Evolutionary conservation across 2,888 invertebrate genomes (phyloP), one percentile per base, ranked within the genome.

Genomic region (Ephialtes manifestator): DNA sequence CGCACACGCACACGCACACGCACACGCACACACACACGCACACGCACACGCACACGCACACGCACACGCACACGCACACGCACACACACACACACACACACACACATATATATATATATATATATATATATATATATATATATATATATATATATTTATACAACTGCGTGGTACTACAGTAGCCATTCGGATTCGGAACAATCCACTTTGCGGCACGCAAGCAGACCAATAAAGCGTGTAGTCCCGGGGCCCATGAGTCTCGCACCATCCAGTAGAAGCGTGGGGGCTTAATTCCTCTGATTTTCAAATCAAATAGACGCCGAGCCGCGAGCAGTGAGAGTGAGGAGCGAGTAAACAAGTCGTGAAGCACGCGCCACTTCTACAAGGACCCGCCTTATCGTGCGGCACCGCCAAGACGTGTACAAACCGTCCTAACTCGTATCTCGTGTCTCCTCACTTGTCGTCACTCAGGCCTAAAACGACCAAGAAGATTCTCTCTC

Each of bases 131-230:
- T n/a, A n/a, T n/a, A n/a, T n/a, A n/a, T n/a, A n/a, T n/a, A n/a
- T n/a, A n/a, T n/a, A n/a, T n/a, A 46, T 11, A 77, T 24, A 51
- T 78, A 24, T 71, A 18, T 51, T 55, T 70, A 71, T 63, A 55
- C 28, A 67, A 81, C 48, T 65, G 7, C 20, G 28, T 11, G 48
- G 46, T 43, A 51, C 43, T 46, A 81, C 84, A 58, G 81, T 82
- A 79, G 79, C 81, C 65, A 58, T 75, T 75, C 76, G 81, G 74
- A 76, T 82, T 82, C 71, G 85, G 71, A 81, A 85, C 80, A 83
- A 85, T 87, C 87, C 87, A 87, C 86, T 86, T 88, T 88, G 86
- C 84, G 83, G 82, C 85, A 87, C 87, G 86, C 84, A 83, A 86
- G 55, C 78, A 51, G 79, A 79, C 79, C 81, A 87, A 85, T 83